Base-by-base conservation (phyloP, 2,797 vertebrate genomes). In the Poecilia velifera region DNA sequence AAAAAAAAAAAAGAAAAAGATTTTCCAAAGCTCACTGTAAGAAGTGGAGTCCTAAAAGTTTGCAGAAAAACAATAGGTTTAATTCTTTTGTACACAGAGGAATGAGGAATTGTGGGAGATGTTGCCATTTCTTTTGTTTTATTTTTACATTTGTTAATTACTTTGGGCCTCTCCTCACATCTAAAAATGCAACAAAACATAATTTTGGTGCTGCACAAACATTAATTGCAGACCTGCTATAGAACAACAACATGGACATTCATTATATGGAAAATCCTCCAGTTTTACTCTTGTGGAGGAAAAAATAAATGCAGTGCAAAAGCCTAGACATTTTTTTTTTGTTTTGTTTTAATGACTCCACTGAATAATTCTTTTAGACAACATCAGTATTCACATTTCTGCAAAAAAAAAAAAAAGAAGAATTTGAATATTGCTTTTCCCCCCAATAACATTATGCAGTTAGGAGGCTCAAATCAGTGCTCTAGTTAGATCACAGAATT, bases 321-420 rank as follows among this genome's bases (percentile, higher is more conserved):
- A 43, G 39, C 22, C 20, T 14, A n/a, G 22, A 43, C 36, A 13
- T 51, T 51, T 22, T 76, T 34, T 43, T 43, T 57, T 74, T 57
- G 55, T 28, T 14, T 28, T 59, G n/a, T 73, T 53, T 39, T 53
- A 53, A 73, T 51, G 47, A 55, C 34, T 39, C 49, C 22, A 39
- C 10, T n/a, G 20, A 55, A 55, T 59, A 9, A 53, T 20, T 73
- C 1, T 59, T 72, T 39, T 8, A 4, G 28, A n/a, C 28, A 68
- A 8, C 8, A 66, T 51, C 25, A 53, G 39, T 14, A 79, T 82
- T 84, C 49, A 71, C 25, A 71, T 28, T n/a, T 80, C 57, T 72
- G 22, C 12, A 82, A 34, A 76, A 46, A 53, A 34, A 76, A 46
- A 53, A 22, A 6, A 49, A 1, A 49, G 16, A 47, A 51, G 6